A percentile compares a stretch with the other conserved stretches of the same genome.
Conservation (phyloP, 2,888 invertebrate species). For the Steinernema carpocapsae region DNA sequence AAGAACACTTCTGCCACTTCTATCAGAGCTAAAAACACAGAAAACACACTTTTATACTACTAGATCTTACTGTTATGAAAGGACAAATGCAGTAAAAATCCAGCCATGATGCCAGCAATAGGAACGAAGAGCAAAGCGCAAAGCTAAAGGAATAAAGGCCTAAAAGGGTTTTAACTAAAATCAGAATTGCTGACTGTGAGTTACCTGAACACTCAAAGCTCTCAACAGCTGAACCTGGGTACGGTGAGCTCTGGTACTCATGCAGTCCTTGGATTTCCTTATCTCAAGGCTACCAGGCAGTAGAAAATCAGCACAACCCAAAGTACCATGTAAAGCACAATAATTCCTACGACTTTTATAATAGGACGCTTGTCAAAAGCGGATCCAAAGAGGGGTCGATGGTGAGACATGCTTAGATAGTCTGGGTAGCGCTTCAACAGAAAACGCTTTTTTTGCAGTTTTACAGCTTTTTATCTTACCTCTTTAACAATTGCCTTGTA, state of each 20-base stretch:
- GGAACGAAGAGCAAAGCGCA: neutral
- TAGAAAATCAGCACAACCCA: neutral
- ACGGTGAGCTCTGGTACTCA: neutral
- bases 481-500: neutral
- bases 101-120: neutral
- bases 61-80: neutral
- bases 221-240: neutral
- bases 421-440: neutral
- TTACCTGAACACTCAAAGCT: neutral
- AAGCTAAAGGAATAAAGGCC: neutral
- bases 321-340: neutral
- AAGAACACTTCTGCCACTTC: slow-evolving; percentile 10
- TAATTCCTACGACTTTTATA: neutral
- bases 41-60: neutral
- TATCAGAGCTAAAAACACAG: neutral
- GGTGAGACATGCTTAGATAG: neutral
- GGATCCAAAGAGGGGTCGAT: neutral
- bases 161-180: neutral
- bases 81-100: neutral
- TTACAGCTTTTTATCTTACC: too few relatives aligned
- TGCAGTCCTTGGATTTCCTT: neutral
- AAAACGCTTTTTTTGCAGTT: too few relatives aligned
- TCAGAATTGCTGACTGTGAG: neutral
- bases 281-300: neutral
- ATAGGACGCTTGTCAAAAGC: neutral